phyloP scores from a whole-genome alignment of 2,888 invertebrate species.

The Shargacucullia verbasci region DNA sequence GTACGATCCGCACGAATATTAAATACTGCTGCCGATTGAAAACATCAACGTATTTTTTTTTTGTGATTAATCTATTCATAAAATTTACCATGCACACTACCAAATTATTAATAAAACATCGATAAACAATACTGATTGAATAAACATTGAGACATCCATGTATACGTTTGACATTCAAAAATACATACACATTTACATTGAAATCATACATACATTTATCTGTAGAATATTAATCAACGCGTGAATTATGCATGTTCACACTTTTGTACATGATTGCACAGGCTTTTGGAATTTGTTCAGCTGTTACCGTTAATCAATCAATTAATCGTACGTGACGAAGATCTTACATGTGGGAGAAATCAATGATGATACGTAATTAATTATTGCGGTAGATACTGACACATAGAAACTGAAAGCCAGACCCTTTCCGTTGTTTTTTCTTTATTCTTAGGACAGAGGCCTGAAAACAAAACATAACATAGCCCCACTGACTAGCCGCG shows the following conservation, averaged over 20 bases:
- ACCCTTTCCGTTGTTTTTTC: too few relatives aligned
- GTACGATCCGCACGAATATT: background rate
- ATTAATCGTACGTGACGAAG: slow-evolving; percentile 7
- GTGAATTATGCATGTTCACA: slow-evolving; percentile 32
- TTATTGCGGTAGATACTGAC: too few relatives aligned
- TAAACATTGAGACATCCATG: slow-evolving; percentile 32
- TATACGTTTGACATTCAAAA: slow-evolving; percentile 17
- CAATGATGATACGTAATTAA: too few relatives aligned
- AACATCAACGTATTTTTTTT: background rate
- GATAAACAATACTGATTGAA: slow-evolving; percentile 10
- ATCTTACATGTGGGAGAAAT: background rate
- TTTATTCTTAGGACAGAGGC: too few relatives aligned
- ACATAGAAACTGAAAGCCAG: too few relatives aligned
- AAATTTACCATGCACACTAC: background rate
- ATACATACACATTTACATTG: slow-evolving; percentile 18
- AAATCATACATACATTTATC: slow-evolving; percentile 5
- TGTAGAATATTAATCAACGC: slow-evolving; percentile 24
- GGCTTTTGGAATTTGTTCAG: slow-evolving; percentile 17
- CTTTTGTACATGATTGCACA: slow-evolving; percentile 19
- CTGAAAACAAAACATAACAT: too few relatives aligned
- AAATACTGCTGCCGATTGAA: background rate
- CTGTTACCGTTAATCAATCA: slow-evolving; percentile 18
- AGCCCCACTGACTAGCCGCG: too few relatives aligned
- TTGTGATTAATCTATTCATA: background rate
- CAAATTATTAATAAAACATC: slow-evolving; percentile 24